A percentile compares a stretch with the other conserved stretches of the same genome.
Evolutionary conservation across 1,140 invertebrate species (phyloP).

Genomic region (Apocrypta bakeri): DNA sequence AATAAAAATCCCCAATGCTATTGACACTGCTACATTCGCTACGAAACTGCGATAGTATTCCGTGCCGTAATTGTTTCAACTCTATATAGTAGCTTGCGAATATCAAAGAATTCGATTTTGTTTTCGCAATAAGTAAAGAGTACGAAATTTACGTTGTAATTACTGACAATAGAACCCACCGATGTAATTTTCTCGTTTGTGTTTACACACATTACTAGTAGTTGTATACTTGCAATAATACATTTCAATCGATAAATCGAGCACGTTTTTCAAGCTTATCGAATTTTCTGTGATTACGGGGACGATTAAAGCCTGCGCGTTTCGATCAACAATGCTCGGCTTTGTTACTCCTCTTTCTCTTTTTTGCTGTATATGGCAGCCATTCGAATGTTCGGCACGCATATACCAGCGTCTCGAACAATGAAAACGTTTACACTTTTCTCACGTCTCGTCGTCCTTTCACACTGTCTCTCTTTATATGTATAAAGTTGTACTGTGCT

Average conservation of each 20-base stretch:
- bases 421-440: slow-evolving; percentile 45
- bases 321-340: background rate
- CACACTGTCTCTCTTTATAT: background rate
- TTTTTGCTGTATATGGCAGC: background rate
- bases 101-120: background rate
- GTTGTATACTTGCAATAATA: no score
- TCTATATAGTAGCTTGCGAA: background rate
- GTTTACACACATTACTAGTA: no score
- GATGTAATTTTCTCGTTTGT: no score
- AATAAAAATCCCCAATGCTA: background rate
- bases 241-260: background rate
- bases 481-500: slow-evolving; percentile 40
- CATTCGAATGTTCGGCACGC: background rate
- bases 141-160: background rate
- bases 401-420: background rate
- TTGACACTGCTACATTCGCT: background rate
- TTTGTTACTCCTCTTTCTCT: no score
- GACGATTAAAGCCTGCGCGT: background rate
- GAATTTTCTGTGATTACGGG: background rate
- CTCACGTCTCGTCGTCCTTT: slow-evolving; percentile 26
- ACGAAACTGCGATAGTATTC: background rate
- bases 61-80: background rate
- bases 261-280: background rate
- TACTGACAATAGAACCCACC: background rate
- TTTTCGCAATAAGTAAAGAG: no score